phyloP scores from a whole-genome alignment of 2,888 invertebrate species.

The Asteroscopus sphinx region DNA sequence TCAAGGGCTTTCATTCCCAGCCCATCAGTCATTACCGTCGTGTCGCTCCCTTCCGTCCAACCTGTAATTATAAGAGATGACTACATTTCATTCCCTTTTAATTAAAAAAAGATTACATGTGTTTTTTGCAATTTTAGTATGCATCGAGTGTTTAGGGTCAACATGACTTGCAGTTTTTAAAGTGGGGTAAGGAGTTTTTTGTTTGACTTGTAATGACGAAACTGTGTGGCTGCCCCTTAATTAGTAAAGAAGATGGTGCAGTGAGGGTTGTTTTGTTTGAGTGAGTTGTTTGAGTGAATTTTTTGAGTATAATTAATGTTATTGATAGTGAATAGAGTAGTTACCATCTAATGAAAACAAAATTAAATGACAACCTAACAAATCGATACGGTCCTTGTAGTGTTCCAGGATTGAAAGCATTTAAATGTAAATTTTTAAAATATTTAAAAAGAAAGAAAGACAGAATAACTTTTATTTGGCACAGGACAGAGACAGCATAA shows the following conservation, averaged over 20 bases:
- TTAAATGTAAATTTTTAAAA: too few relatives aligned
- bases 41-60: conserved; percentile 19
- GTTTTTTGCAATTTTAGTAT: conserved; percentile 63
- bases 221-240: conserved; percentile 33
- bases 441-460: too few relatives aligned
- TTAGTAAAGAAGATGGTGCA: conserved; percentile 21
- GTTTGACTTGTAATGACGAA: conserved; percentile 37
- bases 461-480: too few relatives aligned
- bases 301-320: too few relatives aligned
- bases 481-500: too few relatives aligned
- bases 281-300: too few relatives aligned
- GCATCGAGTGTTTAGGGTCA: conserved; percentile 49
- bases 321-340: too few relatives aligned
- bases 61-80: conserved; percentile 67
- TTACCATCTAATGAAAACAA: too few relatives aligned
- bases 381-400: too few relatives aligned
- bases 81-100: conserved; percentile 69
- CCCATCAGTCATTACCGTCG: conserved; percentile 36
- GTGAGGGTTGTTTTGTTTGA: too few relatives aligned
- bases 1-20: conserved; percentile 37
- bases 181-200: conserved; percentile 41
- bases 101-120: conserved; percentile 72
- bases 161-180: conserved; percentile 52
- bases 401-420: too few relatives aligned
- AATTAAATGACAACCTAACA: too few relatives aligned